phyloP scores from a whole-genome alignment of 2,113 vertebrate genomes.

The Hymenochirus boettgeri region DNA sequence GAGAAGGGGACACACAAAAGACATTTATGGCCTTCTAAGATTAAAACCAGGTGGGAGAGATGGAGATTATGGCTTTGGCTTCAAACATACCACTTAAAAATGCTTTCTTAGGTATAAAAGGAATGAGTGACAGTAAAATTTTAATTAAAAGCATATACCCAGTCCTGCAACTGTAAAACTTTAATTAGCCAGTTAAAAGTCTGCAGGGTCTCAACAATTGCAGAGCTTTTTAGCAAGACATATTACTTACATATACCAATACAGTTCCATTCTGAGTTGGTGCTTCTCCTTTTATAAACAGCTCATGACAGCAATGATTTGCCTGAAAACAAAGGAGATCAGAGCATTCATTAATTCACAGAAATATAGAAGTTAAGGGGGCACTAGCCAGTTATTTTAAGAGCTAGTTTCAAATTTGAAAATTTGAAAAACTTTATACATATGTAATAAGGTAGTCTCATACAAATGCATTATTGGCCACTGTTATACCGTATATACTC shows the following conservation, averaged over 20 bases:
- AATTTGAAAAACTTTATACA: too few species aligned
- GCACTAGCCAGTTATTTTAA: too few species aligned
- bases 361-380: too few species aligned
- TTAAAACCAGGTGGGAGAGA: constrained; percentile 20
- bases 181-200: not conserved
- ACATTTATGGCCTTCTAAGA: constrained; percentile 1
- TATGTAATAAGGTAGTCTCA: too few species aligned
- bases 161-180: not conserved
- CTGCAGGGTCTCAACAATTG: not conserved
- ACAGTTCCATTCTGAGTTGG: constrained; percentile 13
- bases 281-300: constrained; percentile 4
- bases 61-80: constrained; percentile 2
- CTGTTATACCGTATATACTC: too few species aligned
- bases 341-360: too few species aligned
- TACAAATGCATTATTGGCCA: too few species aligned
- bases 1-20: not conserved
- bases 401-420: too few species aligned
- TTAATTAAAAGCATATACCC: constrained; percentile 19
- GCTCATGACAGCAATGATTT: constrained; percentile 9
- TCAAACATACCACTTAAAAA: not conserved
- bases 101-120: not conserved
- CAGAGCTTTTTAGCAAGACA: not conserved
- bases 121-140: not conserved
- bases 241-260: constrained; percentile 36
- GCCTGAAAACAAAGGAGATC: constrained; percentile 1